These are phyloP conservation scores for Ennomos erosarius DNA, from an alignment of 2,888 invertebrate genomes.

Conservation along the genomic window DNA sequence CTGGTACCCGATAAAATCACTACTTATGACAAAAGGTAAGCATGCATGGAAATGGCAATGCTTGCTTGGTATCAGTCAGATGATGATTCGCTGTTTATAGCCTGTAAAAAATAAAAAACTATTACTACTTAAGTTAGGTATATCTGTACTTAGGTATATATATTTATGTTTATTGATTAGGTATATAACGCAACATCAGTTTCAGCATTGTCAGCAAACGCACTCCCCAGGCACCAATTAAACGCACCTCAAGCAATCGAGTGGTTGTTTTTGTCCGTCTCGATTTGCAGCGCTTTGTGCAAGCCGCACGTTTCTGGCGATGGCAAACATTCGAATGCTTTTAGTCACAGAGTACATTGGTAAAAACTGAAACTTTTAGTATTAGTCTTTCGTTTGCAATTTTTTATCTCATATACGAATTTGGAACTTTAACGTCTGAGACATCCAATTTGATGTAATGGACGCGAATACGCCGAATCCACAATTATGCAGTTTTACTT, in stretches of 20 bases:
- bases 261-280: constrained; percentile 66
- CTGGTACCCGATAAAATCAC: constrained; percentile 48
- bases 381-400: constrained; percentile 62
- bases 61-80: background rate
- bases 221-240: constrained; percentile 62
- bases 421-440: constrained; percentile 45
- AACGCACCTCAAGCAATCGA: constrained; percentile 64
- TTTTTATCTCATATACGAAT: constrained; percentile 60
- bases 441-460: constrained; percentile 23
- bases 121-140: too few species aligned
- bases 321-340: constrained; percentile 65
- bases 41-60: constrained; percentile 41
- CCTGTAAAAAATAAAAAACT: too few species aligned
- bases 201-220: constrained; percentile 39
- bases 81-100: too few species aligned
- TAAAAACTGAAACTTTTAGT: too few species aligned
- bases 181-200: constrained; percentile 2
- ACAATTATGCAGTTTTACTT: constrained; percentile 20
- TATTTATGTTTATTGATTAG: background rate
- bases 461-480: constrained; percentile 25
- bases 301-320: constrained; percentile 66
- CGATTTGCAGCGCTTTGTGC: constrained; percentile 62
- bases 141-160: too few species aligned
- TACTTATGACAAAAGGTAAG: constrained; percentile 17
- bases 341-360: too few species aligned